phyloP scores from a whole-genome alignment of 1,140 invertebrate genomes.

The Fopius arisanus region DNA sequence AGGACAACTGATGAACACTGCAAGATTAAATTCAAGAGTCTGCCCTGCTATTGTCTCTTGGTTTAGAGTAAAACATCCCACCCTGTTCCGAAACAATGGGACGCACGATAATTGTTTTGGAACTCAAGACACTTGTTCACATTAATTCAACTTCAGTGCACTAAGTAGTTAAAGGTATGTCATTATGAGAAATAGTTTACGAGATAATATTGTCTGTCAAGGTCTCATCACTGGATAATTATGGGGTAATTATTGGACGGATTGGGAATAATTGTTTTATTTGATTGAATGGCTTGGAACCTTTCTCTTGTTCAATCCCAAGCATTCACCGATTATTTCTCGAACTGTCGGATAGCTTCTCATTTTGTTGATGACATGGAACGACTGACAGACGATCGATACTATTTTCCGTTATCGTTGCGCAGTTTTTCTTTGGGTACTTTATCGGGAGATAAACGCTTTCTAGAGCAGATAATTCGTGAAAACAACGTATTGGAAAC shows the following conservation, averaged over 20 bases:
- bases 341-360: constrained; percentile 20
- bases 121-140: neutral
- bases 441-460: neutral
- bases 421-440: neutral
- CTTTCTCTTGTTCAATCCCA: constrained; percentile 15
- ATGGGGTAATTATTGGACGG: too few relatives aligned
- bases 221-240: too few relatives aligned
- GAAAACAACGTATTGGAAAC: neutral
- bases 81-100: constrained; percentile 40
- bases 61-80: constrained; percentile 34
- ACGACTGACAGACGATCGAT: neutral
- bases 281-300: constrained; percentile 14
- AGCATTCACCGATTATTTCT: constrained; percentile 12
- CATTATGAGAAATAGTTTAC: neutral
- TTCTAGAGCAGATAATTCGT: constrained; percentile 14
- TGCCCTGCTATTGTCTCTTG: constrained; percentile 15
- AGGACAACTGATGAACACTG: neutral
- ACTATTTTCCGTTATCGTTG: neutral
- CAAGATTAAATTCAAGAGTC: constrained; percentile 3
- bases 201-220: neutral
- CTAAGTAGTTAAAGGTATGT: neutral
- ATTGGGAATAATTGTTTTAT: neutral
- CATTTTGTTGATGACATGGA: constrained; percentile 3
- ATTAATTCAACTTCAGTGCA: constrained; percentile 1
- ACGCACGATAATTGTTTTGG: constrained; percentile 14